Evolutionary conservation across 2,888 invertebrate genomes (phyloP), one percentile per base, ranked within the genome.

Genomic region (Aphelenchoides bicaudatus): DNA sequence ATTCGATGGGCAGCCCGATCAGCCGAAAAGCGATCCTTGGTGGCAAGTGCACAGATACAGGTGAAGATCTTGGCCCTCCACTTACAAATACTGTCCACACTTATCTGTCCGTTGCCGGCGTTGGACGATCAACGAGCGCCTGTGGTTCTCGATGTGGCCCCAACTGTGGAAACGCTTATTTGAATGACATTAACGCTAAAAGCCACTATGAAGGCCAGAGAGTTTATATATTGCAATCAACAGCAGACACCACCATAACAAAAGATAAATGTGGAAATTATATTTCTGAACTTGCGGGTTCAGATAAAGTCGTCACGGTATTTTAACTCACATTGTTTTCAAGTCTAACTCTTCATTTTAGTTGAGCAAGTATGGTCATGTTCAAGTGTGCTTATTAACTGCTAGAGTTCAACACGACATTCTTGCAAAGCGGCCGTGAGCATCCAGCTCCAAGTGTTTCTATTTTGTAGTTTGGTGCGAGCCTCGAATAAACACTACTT

Each of bases 101-200:
- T 4, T 71, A 64, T 25, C 19, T 57, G 13, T 34, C 51, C 21
- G 39, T 57, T 4, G 57, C 57, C 28, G 57, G 71, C 10, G 71
- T 73, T 25, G 73, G 76, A 29, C 48, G 75, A 31, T 74, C 75
- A 5, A 68, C 73, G 49, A 74, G 73, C 28, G 70, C 71, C 13
- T 75, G 75, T 48, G 74, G 74, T n/a, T n/a, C n/a, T n/a, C n/a
- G n/a, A n/a, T n/a, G n/a, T n/a, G n/a, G n/a, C n/a, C n/a, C n/a
- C n/a, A n/a, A 59, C 10, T 75, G 75, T 48, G 62, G 54, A 13
- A 72, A 72, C 1, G 16, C 50, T 29, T 76, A 66, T 61, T 58
- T 76, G n/a, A 61, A 58, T 28, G 73, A 75, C 59, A 71, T 75
- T 55, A 75, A 75, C 49, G 59, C 21, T 48, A 67, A 70, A 39